Conservation (phyloP, 2,113 vertebrate genomes). For the Lepisosteus osseus region DNA sequence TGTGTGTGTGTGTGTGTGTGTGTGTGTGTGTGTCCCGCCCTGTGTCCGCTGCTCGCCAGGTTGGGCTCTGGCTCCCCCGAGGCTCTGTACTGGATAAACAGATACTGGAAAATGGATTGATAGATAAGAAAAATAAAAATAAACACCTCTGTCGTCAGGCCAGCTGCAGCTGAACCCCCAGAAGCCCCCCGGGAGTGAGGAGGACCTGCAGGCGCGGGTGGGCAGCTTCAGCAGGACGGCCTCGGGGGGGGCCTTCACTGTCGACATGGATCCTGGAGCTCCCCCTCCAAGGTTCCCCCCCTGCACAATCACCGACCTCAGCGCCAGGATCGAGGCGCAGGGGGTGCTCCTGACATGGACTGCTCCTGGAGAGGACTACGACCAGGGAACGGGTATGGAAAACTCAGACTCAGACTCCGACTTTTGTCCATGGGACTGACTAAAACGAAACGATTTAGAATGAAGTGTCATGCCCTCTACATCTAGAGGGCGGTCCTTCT, state of each 20-base stretch:
- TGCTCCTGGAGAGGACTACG: constrained; percentile 57
- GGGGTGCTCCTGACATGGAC: constrained; percentile 53
- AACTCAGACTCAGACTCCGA: too few relatives aligned
- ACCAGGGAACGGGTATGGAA: constrained; percentile 54
- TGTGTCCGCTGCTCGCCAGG: too few relatives aligned
- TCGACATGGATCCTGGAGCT: constrained; percentile 20
- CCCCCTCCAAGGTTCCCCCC: constrained; percentile 48
- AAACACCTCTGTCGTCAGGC: constrained; percentile 27
- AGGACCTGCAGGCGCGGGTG: constrained; percentile 18
- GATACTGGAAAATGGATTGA: too few relatives aligned
- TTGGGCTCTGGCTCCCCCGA: too few relatives aligned
- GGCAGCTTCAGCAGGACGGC: constrained; percentile 45
- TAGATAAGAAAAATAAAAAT: too few relatives aligned
- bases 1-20: too few relatives aligned
- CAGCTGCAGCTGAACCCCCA: constrained; percentile 56
- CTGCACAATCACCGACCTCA: constrained; percentile 56
- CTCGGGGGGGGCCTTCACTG: constrained; percentile 48
- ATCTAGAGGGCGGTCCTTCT: too few relatives aligned
- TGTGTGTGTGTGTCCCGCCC: too few relatives aligned
- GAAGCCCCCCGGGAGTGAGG: constrained; percentile 28
- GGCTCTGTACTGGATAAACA: too few relatives aligned
- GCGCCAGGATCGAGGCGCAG: constrained; percentile 38
- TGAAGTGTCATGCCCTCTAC: too few relatives aligned
- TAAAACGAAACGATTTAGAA: too few relatives aligned
- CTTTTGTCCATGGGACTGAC: too few relatives aligned